These are phyloP conservation scores for Diabrotica undecimpunctata DNA, from an alignment of 1,140 invertebrate genomes.

Conservation along the genomic window DNA sequence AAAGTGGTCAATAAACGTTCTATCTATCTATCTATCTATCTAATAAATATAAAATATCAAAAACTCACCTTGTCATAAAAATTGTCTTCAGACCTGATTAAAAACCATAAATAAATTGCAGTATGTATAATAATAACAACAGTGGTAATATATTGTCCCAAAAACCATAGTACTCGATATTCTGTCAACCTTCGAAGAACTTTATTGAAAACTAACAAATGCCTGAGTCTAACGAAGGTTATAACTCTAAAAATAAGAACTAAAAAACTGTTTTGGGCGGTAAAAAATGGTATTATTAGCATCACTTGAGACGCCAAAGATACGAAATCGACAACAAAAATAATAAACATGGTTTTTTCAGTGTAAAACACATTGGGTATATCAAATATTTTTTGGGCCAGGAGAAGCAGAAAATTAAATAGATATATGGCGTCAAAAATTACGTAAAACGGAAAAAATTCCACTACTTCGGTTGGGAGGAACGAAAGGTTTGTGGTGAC, in stretches of 20 bases:
- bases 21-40: too few relatives aligned
- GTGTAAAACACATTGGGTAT: neutral
- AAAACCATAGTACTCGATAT: neutral
- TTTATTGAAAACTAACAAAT: slow-evolving; percentile 4
- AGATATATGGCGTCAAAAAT: slow-evolving; percentile 17
- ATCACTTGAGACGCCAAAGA: slow-evolving; percentile 19
- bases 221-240: slow-evolving; percentile 12
- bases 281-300: slow-evolving; percentile 12
- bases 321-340: slow-evolving; percentile 12
- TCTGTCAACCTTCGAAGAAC: neutral
- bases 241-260: slow-evolving; percentile 8
- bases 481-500: slow-evolving; percentile 14
- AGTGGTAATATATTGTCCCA: neutral
- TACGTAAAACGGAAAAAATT: slow-evolving; percentile 17
- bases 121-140: slow-evolving; percentile 7
- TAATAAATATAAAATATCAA: too few relatives aligned
- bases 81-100: neutral
- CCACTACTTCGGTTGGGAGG: neutral
- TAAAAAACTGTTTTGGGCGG: neutral
- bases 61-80: neutral
- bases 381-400: slow-evolving; percentile 7
- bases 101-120: neutral
- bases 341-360: neutral
- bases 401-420: slow-evolving; percentile 5
- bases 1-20: too few relatives aligned